Base-by-base conservation (phyloP, 2,888 invertebrate genomes). In the Drosophila dives region DNA sequence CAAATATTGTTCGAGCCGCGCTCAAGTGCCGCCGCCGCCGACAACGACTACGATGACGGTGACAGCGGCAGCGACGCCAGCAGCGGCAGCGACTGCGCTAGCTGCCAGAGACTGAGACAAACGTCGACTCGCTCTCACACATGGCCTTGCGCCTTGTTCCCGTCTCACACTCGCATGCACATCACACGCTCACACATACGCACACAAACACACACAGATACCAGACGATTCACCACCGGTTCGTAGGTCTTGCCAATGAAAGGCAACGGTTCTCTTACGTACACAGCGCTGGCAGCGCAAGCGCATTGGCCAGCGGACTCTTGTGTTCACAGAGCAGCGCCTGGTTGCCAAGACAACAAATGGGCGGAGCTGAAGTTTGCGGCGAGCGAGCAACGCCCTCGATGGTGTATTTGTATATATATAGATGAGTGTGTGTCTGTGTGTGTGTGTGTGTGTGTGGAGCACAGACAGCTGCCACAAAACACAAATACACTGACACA, bases 1-100 rank as follows among this genome's bases (percentile, higher is more conserved):
- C 93, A 93, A 93, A 93, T 91, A 93, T 92, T 92, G 91, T 91
- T 90, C 91, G 91, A 92, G 91, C 91, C 92, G 91, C 92, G 92
- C 92, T 93, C 92, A 92, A 92, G 93, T 92, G 92, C 90, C 89
- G 72, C 50, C 79, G 55, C n/a, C 34, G 40, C 26, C 55, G 65
- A 32, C 53, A 66, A 59, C 55, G 78, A 51, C 64, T 84, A 50
- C 81, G 62, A 61, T 72, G 75, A 33, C 69, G 63, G 55, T 64
- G 55, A 49, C 72, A 66, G 69, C 79, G 50, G 17, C 58, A 23
- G 63, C 72, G 34, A 68, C 53, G 36, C 56, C 69, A 34, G 75
- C 62, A 26, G 54, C 23, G 17, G 36, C 72, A 38, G 70, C 36
- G 32, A 58, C 72, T 26, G 75, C 62, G 55, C 56, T 72, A 36